Evolutionary conservation across 2,888 invertebrate species (phyloP).

Genomic region (Pristionchus exspectatus): DNA sequence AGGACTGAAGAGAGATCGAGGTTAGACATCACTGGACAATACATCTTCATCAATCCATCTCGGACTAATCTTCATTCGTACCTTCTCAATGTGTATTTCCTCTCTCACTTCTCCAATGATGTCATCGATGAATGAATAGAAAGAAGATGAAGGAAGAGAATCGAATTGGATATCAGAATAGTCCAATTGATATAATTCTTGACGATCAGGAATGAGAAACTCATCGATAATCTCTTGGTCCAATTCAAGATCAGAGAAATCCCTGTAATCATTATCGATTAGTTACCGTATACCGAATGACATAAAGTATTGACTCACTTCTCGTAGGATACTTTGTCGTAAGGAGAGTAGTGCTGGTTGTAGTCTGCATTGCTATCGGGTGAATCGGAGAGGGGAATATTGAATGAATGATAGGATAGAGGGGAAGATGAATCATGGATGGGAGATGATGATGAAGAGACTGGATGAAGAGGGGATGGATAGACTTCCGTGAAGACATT

Average conservation of each 20-base stretch:
- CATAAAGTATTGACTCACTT: not conserved
- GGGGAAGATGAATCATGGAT: constrained; percentile 2
- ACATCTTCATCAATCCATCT: not conserved
- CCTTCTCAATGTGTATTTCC: constrained; percentile 63
- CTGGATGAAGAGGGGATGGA: constrained; percentile 9
- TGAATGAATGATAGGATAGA: constrained; percentile 25
- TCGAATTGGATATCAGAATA: not conserved
- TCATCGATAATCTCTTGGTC: constrained; percentile 40
- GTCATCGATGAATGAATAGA: constrained; percentile 67
- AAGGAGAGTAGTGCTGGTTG: constrained; percentile 18
- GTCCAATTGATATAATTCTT: not conserved
- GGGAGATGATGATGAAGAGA: constrained; percentile 29
- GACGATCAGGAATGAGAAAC: constrained; percentile 24
- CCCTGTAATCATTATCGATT: not conserved
- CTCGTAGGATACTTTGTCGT: not conserved
- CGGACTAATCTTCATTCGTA: not conserved
- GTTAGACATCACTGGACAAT: not conserved
- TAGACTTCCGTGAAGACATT: not conserved
- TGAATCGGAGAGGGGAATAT: constrained; percentile 33
- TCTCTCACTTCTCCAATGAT: constrained; percentile 72
- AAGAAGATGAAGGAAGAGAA: not conserved
- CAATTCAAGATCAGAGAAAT: not conserved
- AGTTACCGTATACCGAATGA: not conserved
- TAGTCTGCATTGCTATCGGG: constrained; percentile 30
- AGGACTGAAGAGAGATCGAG: not conserved